These are phyloP conservation scores for Mesaphorura yosii DNA, from an alignment of 1,140 invertebrate species.

Conservation along the genomic window DNA sequence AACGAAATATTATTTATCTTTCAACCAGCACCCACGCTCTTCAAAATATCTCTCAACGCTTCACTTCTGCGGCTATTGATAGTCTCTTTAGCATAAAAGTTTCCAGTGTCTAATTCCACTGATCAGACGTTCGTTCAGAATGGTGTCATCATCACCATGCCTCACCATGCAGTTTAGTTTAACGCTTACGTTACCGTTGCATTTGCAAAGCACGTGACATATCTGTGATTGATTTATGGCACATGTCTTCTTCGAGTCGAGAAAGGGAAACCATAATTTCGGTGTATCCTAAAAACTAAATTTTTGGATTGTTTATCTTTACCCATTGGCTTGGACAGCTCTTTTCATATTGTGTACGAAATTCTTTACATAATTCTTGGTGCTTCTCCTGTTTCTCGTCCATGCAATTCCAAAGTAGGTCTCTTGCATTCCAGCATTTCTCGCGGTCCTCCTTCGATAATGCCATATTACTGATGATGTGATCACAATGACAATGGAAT, in stretches of 20 bases:
- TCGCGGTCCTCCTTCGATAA: slow-evolving; percentile 59
- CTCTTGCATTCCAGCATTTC: slow-evolving; percentile 70
- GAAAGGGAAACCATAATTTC: not conserved
- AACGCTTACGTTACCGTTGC: too few relatives aligned
- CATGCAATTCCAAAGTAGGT: slow-evolving; percentile 81
- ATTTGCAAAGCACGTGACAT: not conserved
- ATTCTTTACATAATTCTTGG: slow-evolving; percentile 51
- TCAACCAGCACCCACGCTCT: too few relatives aligned
- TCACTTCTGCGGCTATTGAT: too few relatives aligned
- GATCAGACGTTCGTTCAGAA: too few relatives aligned
- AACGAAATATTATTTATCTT: too few relatives aligned
- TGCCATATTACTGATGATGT: not conserved
- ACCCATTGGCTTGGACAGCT: slow-evolving; percentile 77
- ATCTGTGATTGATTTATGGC: too few relatives aligned
- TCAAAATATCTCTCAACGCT: too few relatives aligned
- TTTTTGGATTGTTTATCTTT: not conserved
- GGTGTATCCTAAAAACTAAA: not conserved
- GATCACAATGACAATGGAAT: not conserved
- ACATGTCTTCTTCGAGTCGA: not conserved
- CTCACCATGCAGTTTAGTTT: too few relatives aligned
- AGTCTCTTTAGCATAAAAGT: too few relatives aligned
- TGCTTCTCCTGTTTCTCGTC: slow-evolving; percentile 49
- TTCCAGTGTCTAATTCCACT: too few relatives aligned
- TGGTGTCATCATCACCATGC: too few relatives aligned
- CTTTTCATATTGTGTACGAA: slow-evolving; percentile 65